Conservation (phyloP, 2,797 vertebrate genomes). For the Micropoecilia bifurca region DNA sequence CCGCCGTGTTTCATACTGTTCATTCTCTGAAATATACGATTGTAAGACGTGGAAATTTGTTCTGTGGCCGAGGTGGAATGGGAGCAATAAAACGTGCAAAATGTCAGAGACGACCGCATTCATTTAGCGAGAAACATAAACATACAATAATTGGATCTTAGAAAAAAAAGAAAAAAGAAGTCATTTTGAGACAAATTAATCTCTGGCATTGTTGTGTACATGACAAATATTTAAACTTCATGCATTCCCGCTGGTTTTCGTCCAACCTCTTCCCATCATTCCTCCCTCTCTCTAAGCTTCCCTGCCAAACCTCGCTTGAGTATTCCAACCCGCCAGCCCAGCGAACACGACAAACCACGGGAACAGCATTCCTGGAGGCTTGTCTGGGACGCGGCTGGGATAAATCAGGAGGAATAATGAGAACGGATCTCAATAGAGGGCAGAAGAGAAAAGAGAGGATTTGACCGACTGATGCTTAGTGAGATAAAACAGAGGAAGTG, state of each 20-base stretch:
- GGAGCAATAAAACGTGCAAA: conserved; percentile 5
- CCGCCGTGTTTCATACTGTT: background rate
- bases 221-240: conserved; percentile 42
- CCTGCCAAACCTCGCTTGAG: conserved; percentile 67
- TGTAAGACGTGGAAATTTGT: conserved; percentile 15
- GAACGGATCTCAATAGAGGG: conserved; percentile 50
- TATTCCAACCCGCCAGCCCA: conserved; percentile 61
- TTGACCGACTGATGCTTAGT: conserved; percentile 26
- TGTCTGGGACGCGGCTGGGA: conserved; percentile 60
- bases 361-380: conserved; percentile 62
- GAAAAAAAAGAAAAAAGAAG: background rate
- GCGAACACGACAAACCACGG: conserved; percentile 59
- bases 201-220: conserved; percentile 42
- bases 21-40: background rate
- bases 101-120: conserved; percentile 19
- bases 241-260: conserved; percentile 15
- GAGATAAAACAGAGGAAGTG: conserved; percentile 14
- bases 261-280: conserved; percentile 64
- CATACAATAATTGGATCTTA: conserved; percentile 20
- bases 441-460: conserved; percentile 32
- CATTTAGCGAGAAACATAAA: conserved; percentile 15
- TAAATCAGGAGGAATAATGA: conserved; percentile 64
- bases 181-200: background rate
- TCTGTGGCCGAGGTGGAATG: conserved; percentile 6
- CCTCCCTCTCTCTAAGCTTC: conserved; percentile 29